Conservation (phyloP, 1,140 invertebrate genomes). For the Periplaneta americana region DNA sequence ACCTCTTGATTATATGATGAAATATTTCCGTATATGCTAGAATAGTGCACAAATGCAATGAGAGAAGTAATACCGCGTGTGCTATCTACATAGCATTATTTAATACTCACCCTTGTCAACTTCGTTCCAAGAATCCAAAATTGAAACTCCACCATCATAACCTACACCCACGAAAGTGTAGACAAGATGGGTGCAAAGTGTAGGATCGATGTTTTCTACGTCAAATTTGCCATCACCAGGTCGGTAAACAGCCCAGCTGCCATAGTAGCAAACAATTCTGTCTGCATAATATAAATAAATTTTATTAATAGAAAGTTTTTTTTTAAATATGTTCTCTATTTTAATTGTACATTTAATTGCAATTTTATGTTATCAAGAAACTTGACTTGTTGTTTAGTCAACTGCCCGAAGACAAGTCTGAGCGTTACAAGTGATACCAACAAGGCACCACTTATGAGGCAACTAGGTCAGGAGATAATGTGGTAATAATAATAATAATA, state of each 20-base stretch:
- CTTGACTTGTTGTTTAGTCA: not conserved
- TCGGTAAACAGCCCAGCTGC: slow-evolving; percentile 67
- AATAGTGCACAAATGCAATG: too few relatives aligned
- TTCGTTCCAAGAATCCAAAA: slow-evolving; percentile 60
- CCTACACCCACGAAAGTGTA: slow-evolving; percentile 64
- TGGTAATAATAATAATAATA: too few relatives aligned
- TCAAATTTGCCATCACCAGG: slow-evolving; percentile 55
- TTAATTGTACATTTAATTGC: not conserved
- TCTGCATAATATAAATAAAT: slow-evolving; percentile 2
- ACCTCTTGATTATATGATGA: too few relatives aligned
- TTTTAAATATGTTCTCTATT: not conserved
- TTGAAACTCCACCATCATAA: slow-evolving; percentile 34
- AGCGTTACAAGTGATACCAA: not conserved
- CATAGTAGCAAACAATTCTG: slow-evolving; percentile 58
- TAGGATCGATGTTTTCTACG: slow-evolving; percentile 58
- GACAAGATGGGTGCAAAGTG: slow-evolving; percentile 66
- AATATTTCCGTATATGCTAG: too few relatives aligned
- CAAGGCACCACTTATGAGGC: too few relatives aligned
- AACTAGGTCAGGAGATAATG: too few relatives aligned
- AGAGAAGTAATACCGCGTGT: too few relatives aligned
- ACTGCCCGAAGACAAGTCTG: not conserved
- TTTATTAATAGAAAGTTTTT: not conserved
- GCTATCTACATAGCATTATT: not conserved
- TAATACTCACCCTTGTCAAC: not conserved
- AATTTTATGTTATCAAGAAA: not conserved